Evolutionary conservation across 2,888 invertebrate species (phyloP).

Genomic region (Aphodius sticticus): DNA sequence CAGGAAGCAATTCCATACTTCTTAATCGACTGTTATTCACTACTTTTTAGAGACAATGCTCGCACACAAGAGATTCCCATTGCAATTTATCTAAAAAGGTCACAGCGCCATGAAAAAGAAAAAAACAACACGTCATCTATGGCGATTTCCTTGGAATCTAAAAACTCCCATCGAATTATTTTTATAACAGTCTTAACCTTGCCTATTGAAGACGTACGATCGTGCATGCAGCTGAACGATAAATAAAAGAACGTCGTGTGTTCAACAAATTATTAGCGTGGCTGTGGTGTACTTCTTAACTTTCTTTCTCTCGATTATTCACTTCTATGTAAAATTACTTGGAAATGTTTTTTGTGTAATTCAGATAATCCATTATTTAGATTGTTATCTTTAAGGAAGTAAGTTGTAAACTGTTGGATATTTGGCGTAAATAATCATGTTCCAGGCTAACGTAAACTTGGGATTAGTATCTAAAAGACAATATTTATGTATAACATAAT

Average conservation of each 20-base stretch:
- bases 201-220: slow-evolving; percentile 4
- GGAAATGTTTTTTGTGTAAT: not conserved
- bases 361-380: not conserved
- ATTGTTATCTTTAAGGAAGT: not conserved
- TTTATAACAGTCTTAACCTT: not conserved
- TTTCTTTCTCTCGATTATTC: not conserved
- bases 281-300: not conserved
- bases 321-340: not conserved
- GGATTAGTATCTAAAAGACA: not conserved
- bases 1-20: slow-evolving; percentile 4
- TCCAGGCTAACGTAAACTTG: not conserved
- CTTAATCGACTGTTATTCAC: not conserved
- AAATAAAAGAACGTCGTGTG: not conserved
- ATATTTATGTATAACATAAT: not conserved
- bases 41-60: not conserved
- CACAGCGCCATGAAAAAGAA: not conserved
- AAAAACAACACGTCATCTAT: not conserved
- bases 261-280: too few relatives aligned
- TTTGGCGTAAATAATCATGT: not conserved
- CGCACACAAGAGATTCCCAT: not conserved
- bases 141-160: slow-evolving; percentile 4
- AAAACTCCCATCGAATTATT: slow-evolving; percentile 4
- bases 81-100: slow-evolving; percentile 4
- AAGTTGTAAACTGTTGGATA: not conserved
- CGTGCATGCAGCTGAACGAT: not conserved